These are phyloP conservation scores for Dromius quadrimaculatus DNA, from an alignment of 2,888 invertebrate species.

Conservation along the genomic window DNA sequence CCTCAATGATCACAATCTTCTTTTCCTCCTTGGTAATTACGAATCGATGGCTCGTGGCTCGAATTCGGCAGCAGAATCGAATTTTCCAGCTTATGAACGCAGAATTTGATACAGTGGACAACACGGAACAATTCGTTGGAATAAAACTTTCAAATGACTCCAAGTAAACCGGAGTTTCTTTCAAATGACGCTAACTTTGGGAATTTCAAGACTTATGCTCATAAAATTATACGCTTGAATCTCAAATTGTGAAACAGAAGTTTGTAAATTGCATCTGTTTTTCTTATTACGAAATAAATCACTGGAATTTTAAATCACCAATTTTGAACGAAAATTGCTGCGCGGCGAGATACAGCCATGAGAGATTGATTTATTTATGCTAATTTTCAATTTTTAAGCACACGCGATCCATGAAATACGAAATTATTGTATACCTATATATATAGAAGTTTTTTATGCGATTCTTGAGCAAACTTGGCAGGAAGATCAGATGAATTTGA, in stretches of 20 bases:
- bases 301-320: too few species aligned
- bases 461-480: too few species aligned
- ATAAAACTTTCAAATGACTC: conserved; percentile 33
- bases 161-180: conserved; percentile 19
- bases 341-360: conserved; percentile 20
- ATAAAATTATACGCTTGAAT: conserved; percentile 39
- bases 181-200: conserved; percentile 11
- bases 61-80: conserved; percentile 16
- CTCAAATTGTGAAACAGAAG: conserved; percentile 33
- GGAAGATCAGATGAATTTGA: too few species aligned
- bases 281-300: conserved; percentile 33
- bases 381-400: conserved; percentile 14
- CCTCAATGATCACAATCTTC: too few species aligned
- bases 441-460: too few species aligned
- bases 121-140: not conserved
- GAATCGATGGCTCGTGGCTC: too few species aligned
- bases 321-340: too few species aligned
- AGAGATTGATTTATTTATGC: conserved; percentile 26
- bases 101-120: conserved; percentile 31
- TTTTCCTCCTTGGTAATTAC: too few species aligned
- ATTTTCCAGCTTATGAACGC: conserved; percentile 29
- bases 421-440: too few species aligned
- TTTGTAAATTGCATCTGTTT: conserved; percentile 25
- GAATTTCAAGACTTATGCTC: conserved; percentile 34
- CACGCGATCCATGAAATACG: too few species aligned